Evolutionary conservation across 37 sponge, comb jelly and placozoan genomes (phyloP).

Genomic region (Chondrilla cf. caribensis): DNA sequence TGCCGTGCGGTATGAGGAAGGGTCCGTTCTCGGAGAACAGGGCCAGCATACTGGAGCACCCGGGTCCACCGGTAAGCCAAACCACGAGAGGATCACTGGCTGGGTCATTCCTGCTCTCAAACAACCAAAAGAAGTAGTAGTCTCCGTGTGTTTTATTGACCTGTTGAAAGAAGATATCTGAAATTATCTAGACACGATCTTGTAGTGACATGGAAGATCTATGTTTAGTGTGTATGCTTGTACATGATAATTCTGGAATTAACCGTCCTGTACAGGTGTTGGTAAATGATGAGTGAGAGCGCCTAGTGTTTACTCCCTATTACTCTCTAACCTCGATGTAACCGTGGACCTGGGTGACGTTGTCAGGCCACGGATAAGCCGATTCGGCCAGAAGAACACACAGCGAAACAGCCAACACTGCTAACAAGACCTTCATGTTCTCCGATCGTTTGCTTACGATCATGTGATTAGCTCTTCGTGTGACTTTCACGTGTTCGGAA

Average conservation of each 20-base stretch:
- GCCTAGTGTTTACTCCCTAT: too few species aligned
- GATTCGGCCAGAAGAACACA: not conserved
- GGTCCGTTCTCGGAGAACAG: constrained; percentile 86
- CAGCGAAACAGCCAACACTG: not conserved
- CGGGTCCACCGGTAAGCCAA: constrained; percentile 92
- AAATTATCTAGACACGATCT: too few species aligned
- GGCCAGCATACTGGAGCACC: constrained; percentile 82
- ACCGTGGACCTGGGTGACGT: constrained; percentile 76
- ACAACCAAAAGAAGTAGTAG: constrained; percentile 84
- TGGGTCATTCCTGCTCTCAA: constrained; percentile 77
- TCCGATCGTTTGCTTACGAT: not conserved
- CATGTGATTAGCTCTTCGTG: not conserved
- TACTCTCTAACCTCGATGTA: constrained; percentile 74
- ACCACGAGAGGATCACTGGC: constrained; percentile 75
- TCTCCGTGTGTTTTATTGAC: constrained; percentile 79
- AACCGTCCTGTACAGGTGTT: too few species aligned
- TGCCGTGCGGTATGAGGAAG: constrained; percentile 53
- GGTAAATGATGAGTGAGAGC: too few species aligned
- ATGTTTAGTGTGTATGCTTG: too few species aligned
- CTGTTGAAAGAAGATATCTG: constrained; percentile 17
- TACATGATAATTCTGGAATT: too few species aligned
- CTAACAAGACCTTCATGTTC: not conserved
- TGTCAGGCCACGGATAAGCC: constrained; percentile 80
- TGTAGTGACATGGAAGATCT: too few species aligned
- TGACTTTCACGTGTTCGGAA: too few species aligned